phyloP scores from a whole-genome alignment of 1,140 invertebrate species.

The Calliopsis andreniformis region DNA sequence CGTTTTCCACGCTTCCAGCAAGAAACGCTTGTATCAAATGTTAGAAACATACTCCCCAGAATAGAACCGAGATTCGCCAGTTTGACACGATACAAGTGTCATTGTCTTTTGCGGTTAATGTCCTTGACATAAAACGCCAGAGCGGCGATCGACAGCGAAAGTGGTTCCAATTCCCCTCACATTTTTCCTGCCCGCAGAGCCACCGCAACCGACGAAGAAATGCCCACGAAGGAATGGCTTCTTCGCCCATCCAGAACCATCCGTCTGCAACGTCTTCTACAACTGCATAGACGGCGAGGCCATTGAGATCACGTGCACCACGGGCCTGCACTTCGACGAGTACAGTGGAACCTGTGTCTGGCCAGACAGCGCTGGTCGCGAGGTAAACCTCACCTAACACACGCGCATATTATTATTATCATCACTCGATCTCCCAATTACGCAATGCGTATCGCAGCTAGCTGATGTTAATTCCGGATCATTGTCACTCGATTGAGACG shows the following conservation, averaged over 20 bases:
- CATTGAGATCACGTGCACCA: slow-evolving; percentile 90
- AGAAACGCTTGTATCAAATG: neutral
- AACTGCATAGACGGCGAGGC: slow-evolving; percentile 93
- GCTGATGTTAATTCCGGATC: too few species aligned
- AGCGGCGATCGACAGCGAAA: slow-evolving; percentile 22
- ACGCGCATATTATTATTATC: neutral
- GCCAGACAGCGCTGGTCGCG: slow-evolving; percentile 90
- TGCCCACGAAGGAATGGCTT: slow-evolving; percentile 93
- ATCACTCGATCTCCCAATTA: neutral
- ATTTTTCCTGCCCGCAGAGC: slow-evolving; percentile 82
- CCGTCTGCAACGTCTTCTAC: slow-evolving; percentile 92
- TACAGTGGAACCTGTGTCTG: slow-evolving; percentile 93
- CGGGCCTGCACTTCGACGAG: slow-evolving; percentile 93
- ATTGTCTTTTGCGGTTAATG: slow-evolving; percentile 34
- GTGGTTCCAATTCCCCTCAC: slow-evolving; percentile 19
- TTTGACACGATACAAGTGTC: slow-evolving; percentile 20
- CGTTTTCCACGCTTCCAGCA: neutral
- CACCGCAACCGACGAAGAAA: slow-evolving; percentile 86
- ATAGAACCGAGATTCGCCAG: slow-evolving; percentile 8
- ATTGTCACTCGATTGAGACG: neutral
- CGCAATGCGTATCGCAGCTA: neutral
- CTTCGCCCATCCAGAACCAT: slow-evolving; percentile 91
- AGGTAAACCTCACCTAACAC: slow-evolving; percentile 77
- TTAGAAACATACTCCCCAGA: neutral
- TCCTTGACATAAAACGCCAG: slow-evolving; percentile 47